Base-by-base conservation (phyloP, 2,797 vertebrate species). In the Sebastes paucispinis region DNA sequence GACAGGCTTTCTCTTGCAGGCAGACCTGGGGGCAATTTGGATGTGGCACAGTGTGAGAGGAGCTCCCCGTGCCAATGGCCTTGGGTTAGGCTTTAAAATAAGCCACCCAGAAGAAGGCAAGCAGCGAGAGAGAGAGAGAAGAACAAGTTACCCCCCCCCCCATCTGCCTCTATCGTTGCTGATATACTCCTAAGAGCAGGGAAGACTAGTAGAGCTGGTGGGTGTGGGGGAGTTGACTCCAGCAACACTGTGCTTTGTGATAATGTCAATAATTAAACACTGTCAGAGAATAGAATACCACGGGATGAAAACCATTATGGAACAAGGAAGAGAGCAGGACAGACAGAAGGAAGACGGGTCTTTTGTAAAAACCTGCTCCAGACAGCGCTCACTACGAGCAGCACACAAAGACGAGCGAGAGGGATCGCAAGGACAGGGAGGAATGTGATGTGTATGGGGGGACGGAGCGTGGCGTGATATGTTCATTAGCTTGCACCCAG, bases 401-500 rank as follows among this genome's bases (percentile, higher is more conserved):
- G 18, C 27, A 24, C 27, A 16, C 29, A 39, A 13, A 57, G 54
- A 72, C 9, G n/a, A 54, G 27, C 2, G 1, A 11, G 47, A 77
- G 62, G 52, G 18, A 57, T 11, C 1, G 25, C 13, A 11, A 72
- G 66, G 73, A 72, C 18, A 1, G 60, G 75, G 29, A 31, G 16
- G 18, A 69, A 43, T 7, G 39, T 20, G 64, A 50, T 69, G 73
- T 78, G 70, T 18, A 32, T 7, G 59, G 83, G 64, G 82, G 82
- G 76, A 50, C 2, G 55, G 77, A 80, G 81, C 70, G 22, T 83
- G 80, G 73, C 73, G 70, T 90, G 84, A 89, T 78, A 50, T 79
- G 86, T 91, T 93, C 87, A 91, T 93, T 90, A 90, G 82, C 71
- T 2, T 3, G 31, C 75, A 79, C 85, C 83, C 89, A 74, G 72